Conservation (phyloP, 2,888 invertebrate genomes). For the Lycophotia porphyrea region DNA sequence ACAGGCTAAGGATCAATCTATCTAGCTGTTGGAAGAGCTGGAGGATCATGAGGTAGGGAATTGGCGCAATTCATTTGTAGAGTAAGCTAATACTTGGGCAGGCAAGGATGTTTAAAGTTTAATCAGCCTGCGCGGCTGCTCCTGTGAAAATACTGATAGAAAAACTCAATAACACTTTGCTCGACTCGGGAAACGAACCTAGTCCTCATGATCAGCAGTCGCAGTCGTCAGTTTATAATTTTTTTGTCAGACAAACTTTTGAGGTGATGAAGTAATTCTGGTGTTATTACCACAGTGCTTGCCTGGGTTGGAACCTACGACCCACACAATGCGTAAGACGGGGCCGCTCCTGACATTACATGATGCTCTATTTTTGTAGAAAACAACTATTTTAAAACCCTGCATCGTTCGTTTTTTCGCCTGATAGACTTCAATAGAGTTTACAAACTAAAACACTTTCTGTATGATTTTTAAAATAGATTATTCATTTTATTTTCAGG, state of each 20-base stretch:
- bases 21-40: constrained; percentile 21
- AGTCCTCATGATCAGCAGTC: not conserved
- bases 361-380: not conserved
- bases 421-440: no score
- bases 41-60: constrained; percentile 10
- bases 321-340: not conserved
- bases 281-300: not conserved
- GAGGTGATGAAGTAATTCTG: not conserved
- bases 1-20: constrained; percentile 34
- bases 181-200: not conserved
- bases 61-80: not conserved
- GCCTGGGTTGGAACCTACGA: not conserved
- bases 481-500: constrained; percentile 28
- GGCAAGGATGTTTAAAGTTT: not conserved
- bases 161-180: not conserved
- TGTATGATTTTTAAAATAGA: not conserved
- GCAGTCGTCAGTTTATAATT: no score
- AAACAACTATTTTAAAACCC: not conserved
- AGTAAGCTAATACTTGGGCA: not conserved
- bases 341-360: not conserved
- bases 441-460: not conserved
- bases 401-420: not conserved
- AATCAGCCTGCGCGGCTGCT: not conserved
- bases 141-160: not conserved
- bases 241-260: not conserved